Conservation (phyloP, 2,888 invertebrate species). For the Chymomyza caudatula region DNA sequence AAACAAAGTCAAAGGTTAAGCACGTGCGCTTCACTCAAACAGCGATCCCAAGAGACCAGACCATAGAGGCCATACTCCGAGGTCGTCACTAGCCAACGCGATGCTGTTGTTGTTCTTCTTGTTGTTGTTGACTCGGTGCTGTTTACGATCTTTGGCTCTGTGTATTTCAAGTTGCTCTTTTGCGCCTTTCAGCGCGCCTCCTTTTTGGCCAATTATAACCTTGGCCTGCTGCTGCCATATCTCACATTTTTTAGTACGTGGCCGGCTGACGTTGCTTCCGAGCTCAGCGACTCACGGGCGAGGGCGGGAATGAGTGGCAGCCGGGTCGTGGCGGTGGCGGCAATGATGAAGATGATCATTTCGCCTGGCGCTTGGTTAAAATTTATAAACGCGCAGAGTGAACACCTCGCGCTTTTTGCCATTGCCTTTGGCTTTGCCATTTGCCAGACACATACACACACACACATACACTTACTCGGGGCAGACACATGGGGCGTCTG, state of each 20-base stretch:
- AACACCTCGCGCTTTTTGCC: slow-evolving; percentile 52
- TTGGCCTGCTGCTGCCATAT: slow-evolving; percentile 69
- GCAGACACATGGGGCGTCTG: neutral
- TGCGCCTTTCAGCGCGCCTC: slow-evolving; percentile 62
- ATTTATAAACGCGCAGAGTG: slow-evolving; percentile 73
- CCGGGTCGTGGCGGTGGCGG: slow-evolving; percentile 32
- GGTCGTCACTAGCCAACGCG: neutral
- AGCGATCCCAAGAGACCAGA: slow-evolving; percentile 32
- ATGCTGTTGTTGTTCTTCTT: neutral
- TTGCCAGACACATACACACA: neutral
- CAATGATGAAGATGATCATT: slow-evolving; percentile 73
- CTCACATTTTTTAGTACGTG: slow-evolving; percentile 65
- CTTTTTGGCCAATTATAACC: slow-evolving; percentile 72
- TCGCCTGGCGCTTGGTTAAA: slow-evolving; percentile 75
- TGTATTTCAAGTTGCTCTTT: slow-evolving; percentile 15
- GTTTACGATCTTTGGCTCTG: slow-evolving; percentile 9
- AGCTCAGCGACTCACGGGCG: no score
- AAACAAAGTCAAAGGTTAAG: slow-evolving; percentile 71
- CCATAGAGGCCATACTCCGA: neutral
- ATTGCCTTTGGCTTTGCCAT: neutral
- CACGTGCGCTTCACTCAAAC: slow-evolving; percentile 59
- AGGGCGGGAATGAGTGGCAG: neutral
- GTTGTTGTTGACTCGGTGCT: neutral
- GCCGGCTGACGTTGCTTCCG: slow-evolving; percentile 36
- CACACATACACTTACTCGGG: neutral